Evolutionary conservation across 1,140 invertebrate genomes (phyloP).

Genomic region (Monomorium pharaonis): DNA sequence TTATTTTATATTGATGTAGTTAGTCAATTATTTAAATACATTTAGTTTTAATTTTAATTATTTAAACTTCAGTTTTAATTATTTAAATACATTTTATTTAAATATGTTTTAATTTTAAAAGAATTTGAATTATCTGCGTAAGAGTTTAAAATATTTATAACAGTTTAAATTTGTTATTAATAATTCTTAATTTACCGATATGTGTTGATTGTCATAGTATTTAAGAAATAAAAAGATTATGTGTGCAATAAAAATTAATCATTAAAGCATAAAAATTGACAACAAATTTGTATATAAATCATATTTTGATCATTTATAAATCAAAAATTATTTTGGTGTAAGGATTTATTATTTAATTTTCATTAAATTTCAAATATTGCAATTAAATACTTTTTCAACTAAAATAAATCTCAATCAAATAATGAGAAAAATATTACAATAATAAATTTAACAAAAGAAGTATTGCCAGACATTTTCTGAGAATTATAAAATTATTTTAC

Average conservation of each 20-base stretch:
- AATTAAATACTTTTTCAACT: background rate
- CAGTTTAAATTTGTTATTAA: background rate
- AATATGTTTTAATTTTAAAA: slow-evolving; percentile 14
- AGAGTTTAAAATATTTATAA: background rate
- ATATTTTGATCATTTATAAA: background rate
- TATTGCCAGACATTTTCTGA: background rate
- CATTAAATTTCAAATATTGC: background rate
- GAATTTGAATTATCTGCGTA: background rate
- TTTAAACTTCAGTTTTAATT: no score
- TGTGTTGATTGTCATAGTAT: background rate
- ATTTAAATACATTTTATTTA: background rate
- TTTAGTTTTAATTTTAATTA: slow-evolving; percentile 5
- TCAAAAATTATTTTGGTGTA: background rate
- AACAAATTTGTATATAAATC: background rate
- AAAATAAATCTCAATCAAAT: background rate
- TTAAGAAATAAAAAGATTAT: background rate
- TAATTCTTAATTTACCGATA: background rate
- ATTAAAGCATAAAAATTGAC: background rate
- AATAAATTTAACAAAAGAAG: slow-evolving; percentile 16
- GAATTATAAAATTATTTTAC: slow-evolving; percentile 9
- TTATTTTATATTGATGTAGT: background rate
- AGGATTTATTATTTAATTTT: background rate
- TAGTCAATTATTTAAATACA: background rate
- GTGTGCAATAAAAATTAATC: background rate
- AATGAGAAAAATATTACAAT: background rate